phyloP scores from a whole-genome alignment of 2,888 invertebrate species.

The Tillus elongatus region DNA sequence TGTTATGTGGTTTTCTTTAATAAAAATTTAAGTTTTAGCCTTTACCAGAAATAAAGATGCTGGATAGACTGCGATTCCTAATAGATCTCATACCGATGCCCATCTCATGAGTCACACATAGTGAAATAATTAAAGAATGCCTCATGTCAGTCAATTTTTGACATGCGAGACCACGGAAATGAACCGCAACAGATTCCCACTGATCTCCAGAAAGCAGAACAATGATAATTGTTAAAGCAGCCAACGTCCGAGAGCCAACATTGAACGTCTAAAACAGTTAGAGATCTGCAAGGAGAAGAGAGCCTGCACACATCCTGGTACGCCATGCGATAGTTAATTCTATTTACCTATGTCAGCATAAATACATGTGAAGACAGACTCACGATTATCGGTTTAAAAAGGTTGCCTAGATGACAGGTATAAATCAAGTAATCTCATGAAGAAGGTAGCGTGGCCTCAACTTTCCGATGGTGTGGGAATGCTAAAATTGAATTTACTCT shows the following conservation, averaged over 20 bases:
- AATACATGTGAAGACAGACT: conserved; percentile 21
- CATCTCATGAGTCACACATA: no score
- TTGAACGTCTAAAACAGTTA: not conserved
- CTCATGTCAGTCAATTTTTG: no score
- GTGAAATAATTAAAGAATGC: no score
- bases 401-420: conserved; percentile 30
- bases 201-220: not conserved
- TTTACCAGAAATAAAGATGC: no score
- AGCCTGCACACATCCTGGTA: no score
- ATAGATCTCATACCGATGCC: no score
- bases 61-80: no score
- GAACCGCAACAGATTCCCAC: no score
- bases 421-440: conserved; percentile 32
- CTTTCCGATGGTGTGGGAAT: conserved; percentile 31
- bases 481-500: conserved; percentile 38
- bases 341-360: conserved; percentile 1
- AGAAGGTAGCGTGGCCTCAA: not conserved
- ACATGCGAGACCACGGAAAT: no score
- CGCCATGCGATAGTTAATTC: conserved; percentile 1
- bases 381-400: conserved; percentile 26
- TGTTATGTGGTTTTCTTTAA: no score
- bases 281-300: no score
- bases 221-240: conserved; percentile 3
- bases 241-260: not conserved
- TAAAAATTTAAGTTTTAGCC: no score